Percentiles rank a stretch among this genome's conserved stretches.
These are phyloP conservation scores for Synanthedon myopaeformis DNA, from an alignment of 2,888 invertebrate species.

Conservation along the genomic window DNA sequence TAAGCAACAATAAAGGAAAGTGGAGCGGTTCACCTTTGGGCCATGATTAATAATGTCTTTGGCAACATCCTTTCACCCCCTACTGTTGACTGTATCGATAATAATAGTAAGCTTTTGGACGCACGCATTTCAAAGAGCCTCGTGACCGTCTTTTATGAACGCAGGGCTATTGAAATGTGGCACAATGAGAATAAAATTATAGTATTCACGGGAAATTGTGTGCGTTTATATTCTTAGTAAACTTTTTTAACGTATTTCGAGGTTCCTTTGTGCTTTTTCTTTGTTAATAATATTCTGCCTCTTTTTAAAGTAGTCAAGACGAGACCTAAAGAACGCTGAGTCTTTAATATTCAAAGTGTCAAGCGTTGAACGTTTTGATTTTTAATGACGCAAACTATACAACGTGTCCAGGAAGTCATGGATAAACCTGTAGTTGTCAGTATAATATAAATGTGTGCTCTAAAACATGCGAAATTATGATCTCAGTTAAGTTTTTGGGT, in stretches of 20 bases:
- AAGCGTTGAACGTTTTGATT: too few relatives aligned
- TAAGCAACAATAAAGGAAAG: background rate
- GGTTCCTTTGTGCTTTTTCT: slow-evolving; percentile 12
- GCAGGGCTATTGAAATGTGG: slow-evolving; percentile 29
- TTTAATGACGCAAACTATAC: too few relatives aligned
- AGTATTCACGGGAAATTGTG: slow-evolving; percentile 17
- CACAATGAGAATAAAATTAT: slow-evolving; percentile 36
- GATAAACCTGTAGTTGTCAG: too few relatives aligned
- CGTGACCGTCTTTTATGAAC: slow-evolving; percentile 20
- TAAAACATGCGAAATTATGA: too few relatives aligned
- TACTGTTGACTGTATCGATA: slow-evolving; percentile 20
- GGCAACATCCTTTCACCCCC: slow-evolving; percentile 15
- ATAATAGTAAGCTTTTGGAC: slow-evolving; percentile 9
- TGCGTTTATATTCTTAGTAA: slow-evolving; percentile 12
- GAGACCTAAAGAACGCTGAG: too few relatives aligned
- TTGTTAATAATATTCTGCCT: slow-evolving; percentile 2
- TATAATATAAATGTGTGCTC: too few relatives aligned
- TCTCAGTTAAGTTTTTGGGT: too few relatives aligned
- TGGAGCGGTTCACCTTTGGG: slow-evolving; percentile 8
- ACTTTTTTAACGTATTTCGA: slow-evolving; percentile 19
- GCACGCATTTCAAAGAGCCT: slow-evolving; percentile 18
- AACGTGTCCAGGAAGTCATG: too few relatives aligned
- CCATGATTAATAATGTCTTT: slow-evolving; percentile 23
- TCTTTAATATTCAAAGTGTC: too few relatives aligned
- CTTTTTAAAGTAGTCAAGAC: too few relatives aligned